Evolutionary conservation across 2,797 vertebrate genomes (phyloP).

Genomic region (Ispidina picta): DNA sequence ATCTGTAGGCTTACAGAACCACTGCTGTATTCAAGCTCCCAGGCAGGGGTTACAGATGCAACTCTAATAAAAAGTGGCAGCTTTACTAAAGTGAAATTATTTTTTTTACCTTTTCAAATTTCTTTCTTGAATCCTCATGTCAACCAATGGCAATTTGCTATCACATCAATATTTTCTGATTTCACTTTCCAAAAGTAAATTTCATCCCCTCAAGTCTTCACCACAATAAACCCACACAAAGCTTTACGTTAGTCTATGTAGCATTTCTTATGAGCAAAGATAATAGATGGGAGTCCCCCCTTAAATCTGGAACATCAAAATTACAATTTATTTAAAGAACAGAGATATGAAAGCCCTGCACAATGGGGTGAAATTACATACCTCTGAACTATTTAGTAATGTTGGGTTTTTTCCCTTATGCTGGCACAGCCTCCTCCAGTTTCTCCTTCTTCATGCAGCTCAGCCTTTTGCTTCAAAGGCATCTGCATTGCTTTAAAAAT

Average conservation of each 20-base stretch:
- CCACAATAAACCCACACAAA: not conserved
- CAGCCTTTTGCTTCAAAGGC: not conserved
- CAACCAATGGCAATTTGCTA: not conserved
- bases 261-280: not conserved
- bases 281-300: not conserved
- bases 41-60: not conserved
- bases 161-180: not conserved
- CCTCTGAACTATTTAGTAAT: not conserved
- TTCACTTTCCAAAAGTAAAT: not conserved
- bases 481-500: not conserved
- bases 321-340: not conserved
- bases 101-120: not conserved
- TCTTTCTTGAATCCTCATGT: not conserved
- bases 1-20: not conserved
- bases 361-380: not conserved
- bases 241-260: fast-evolving
- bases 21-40: not conserved
- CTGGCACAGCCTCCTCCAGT: not conserved
- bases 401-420: not conserved
- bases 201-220: not conserved
- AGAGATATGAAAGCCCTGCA: not conserved
- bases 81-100: not conserved
- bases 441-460: not conserved
- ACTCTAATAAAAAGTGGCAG: not conserved
- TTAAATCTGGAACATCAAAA: not conserved